Conservation (phyloP, 2,888 invertebrate species). For the Hydrotaea cyrtoneurina region DNA sequence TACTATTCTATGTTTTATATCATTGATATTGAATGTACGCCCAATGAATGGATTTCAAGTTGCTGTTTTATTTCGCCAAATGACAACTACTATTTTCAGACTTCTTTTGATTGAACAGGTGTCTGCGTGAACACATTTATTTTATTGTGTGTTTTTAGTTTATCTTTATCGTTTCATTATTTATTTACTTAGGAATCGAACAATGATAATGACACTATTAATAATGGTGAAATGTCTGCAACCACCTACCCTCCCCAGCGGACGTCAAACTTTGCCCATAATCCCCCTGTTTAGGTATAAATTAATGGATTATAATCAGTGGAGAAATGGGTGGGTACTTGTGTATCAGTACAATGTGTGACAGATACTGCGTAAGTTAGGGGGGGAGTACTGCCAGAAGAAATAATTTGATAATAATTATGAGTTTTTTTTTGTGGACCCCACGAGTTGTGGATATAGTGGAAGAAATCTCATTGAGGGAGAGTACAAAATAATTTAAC, state of each 20-base stretch:
- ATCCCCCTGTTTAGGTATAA: not conserved
- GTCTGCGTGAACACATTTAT: not conserved
- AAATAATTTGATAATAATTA: too few relatives aligned
- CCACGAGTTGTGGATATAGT: too few relatives aligned
- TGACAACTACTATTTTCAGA: not conserved
- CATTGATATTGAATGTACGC: too few relatives aligned
- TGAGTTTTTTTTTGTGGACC: too few relatives aligned
- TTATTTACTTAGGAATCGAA: not conserved
- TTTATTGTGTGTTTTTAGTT: not conserved
- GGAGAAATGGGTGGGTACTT: not conserved
- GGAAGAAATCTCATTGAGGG: too few relatives aligned
- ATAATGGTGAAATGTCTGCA: not conserved
- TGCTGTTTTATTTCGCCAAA: too few relatives aligned
- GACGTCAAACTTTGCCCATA: not conserved
- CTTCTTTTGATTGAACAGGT: not conserved
- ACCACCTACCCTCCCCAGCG: not conserved
- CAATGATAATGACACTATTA: slow-evolving; percentile 3
- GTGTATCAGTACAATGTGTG: not conserved
- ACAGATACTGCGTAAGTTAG: not conserved
- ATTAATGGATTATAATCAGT: not conserved
- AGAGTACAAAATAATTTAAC: too few relatives aligned
- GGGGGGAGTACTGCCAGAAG: too few relatives aligned
- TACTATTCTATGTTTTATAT: too few relatives aligned
- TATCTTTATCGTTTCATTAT: not conserved
- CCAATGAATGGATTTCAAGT: too few relatives aligned